Evolutionary conservation across 2,888 invertebrate species (phyloP).

Genomic region (Dynastes maya): DNA sequence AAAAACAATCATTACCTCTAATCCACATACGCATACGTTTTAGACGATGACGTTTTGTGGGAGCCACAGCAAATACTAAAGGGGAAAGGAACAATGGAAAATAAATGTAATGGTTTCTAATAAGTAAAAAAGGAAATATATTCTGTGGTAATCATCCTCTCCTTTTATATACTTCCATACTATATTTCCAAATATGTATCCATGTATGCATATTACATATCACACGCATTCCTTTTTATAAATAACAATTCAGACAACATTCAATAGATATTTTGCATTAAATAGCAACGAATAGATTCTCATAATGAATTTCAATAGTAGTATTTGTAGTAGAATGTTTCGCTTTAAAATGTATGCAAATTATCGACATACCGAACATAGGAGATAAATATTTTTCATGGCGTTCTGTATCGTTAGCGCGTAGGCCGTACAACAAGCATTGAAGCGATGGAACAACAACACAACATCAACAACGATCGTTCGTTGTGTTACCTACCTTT

Average conservation of each 20-base stretch:
- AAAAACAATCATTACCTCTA: no score
- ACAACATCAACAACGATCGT: conserved; percentile 24
- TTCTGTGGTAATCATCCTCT: no score
- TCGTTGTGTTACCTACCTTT: conserved; percentile 14
- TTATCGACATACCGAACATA: conserved; percentile 39
- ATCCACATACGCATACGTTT: no score
- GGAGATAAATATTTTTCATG: conserved; percentile 40
- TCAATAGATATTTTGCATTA: conserved; percentile 33
- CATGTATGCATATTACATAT: background rate
- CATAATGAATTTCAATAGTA: conserved; percentile 18
- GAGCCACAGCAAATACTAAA: no score
- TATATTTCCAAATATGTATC: background rate
- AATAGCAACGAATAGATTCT: conserved; percentile 22
- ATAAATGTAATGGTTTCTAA: no score
- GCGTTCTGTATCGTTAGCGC: conserved; percentile 18
- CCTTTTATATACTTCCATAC: no score
- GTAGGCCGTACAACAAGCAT: conserved; percentile 32
- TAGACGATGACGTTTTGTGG: no score
- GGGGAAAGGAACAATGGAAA: no score
- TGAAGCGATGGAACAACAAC: conserved; percentile 22
- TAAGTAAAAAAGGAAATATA: no score
- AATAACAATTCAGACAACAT: background rate
- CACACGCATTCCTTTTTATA: background rate
- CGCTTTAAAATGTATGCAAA: conserved; percentile 39
- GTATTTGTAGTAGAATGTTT: conserved; percentile 12